These are phyloP conservation scores for Drosophila demipolita DNA, from an alignment of 2,888 invertebrate species.

Conservation along the genomic window DNA sequence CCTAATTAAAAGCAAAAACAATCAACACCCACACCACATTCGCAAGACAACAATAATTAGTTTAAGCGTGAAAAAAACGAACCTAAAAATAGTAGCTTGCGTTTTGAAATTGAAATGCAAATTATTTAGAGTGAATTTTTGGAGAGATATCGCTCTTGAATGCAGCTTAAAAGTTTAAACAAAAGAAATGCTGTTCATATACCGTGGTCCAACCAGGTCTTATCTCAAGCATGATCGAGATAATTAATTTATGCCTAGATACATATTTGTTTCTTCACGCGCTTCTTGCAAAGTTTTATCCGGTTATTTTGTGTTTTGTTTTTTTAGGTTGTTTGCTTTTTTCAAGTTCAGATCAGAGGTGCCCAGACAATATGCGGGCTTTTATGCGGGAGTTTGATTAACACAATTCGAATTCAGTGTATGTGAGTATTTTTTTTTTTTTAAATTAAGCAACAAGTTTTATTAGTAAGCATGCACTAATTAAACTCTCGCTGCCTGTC, in stretches of 20 bases:
- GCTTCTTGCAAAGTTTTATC: constrained; percentile 47
- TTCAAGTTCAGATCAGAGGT: constrained; percentile 69
- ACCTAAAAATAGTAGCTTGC: background rate
- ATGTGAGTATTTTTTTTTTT: constrained; percentile 22
- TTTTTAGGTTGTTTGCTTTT: constrained; percentile 31
- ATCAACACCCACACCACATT: constrained; percentile 41
- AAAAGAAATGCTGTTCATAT: background rate
- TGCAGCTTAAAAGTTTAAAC: background rate
- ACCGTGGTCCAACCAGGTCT: constrained; percentile 8
- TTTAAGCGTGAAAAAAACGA: constrained; percentile 21
- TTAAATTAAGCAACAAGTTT: constrained; percentile 72
- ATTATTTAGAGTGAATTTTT: constrained; percentile 27
- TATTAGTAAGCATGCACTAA: constrained; percentile 82
- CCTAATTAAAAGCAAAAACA: constrained; percentile 15
- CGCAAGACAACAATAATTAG: constrained; percentile 42
- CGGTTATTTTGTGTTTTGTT: constrained; percentile 37
- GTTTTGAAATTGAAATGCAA: constrained; percentile 29
- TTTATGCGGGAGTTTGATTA: constrained; percentile 80
- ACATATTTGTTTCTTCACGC: constrained; percentile 51
- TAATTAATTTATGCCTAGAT: constrained; percentile 60
- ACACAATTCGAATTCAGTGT: constrained; percentile 55
- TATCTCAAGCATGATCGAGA: constrained; percentile 57
- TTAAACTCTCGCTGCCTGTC: constrained; percentile 64
- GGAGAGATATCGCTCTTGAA: background rate
- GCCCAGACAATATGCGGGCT: constrained; percentile 50